Evolutionary conservation across 1,140 invertebrate genomes (phyloP), one percentile per base, ranked within the genome.

Genomic region (Anoplolepis gracilipes): DNA sequence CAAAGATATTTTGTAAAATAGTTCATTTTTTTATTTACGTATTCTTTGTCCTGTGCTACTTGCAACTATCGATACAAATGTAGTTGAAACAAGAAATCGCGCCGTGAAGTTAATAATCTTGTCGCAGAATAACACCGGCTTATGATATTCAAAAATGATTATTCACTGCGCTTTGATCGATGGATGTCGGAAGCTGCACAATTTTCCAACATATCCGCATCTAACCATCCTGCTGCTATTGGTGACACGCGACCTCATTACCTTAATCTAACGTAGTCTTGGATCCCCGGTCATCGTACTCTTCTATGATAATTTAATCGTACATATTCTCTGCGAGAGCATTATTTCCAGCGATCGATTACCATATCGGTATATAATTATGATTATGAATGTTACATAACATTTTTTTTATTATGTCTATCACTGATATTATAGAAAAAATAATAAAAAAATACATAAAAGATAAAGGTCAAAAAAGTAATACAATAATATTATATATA

Each of bases 221-320:
- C 67, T 64, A 88, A 86, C 79, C 62, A 87, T 77, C 76, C 36
- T 53, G 57, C 42, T 53, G 75, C 22, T 36, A 76, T 57, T 42
- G 62, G 13, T 85, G 81, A 76, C 79, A 92, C 84, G 87, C 91
- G 93, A 94, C 94, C 94, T 90, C 90, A 87, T 94, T 94, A 92
- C 92, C 93, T 94, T 94, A 93, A 94, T 94, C 91, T 93, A 93
- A 86, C 75, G 1, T 69, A 46, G 59, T 55, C 65, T 61, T 64
- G 57, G 84, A 69, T 79, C 76, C 61, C 61, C 84, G 59, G 76
- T 85, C 85, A 62, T 81, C 78, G 87, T 82, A 67, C 76, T 89
- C 72, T 11, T 81, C 70, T 30, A 49, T 49, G 22, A 30, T 79
- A 69, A 89, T 62, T 39, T 6, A 67, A 59, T 88, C 61, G 73